These are phyloP conservation scores for Hemithea aestivaria DNA, from an alignment of 2,888 invertebrate genomes.

Conservation along the genomic window DNA sequence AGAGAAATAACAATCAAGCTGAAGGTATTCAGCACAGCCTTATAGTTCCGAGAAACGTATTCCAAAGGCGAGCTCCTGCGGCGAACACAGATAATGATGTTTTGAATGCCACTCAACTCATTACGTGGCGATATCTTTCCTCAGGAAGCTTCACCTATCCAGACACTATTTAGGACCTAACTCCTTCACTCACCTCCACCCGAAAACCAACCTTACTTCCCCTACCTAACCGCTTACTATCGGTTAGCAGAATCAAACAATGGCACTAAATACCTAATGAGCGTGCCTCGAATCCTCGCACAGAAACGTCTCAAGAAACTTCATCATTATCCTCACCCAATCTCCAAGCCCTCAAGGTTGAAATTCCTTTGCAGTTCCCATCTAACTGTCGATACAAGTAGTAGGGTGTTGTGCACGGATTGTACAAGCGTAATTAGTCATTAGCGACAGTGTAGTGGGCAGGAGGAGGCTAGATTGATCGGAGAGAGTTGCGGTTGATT, in stretches of 20 bases:
- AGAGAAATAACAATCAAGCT: conserved; percentile 18
- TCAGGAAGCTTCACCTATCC: conserved; percentile 52
- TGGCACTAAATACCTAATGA: conserved; percentile 70
- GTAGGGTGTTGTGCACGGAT: conserved; percentile 53
- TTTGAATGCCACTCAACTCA: conserved; percentile 73
- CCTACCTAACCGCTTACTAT: conserved; percentile 19
- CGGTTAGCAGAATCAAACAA: conserved; percentile 33
- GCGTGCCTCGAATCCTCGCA: conserved; percentile 45
- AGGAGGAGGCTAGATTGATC: conserved; percentile 67
- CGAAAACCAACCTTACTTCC: conserved; percentile 27
- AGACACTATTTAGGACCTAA: conserved; percentile 45
- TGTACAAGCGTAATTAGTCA: conserved; percentile 74
- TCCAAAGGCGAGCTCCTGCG: conserved; percentile 39
- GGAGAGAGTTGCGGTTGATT: conserved; percentile 50
- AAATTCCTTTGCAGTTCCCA: conserved; percentile 28
- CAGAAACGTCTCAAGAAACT: conserved; percentile 49
- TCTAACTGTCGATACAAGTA: conserved; percentile 39
- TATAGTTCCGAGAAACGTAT: conserved; percentile 13
- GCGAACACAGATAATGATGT: conserved; percentile 65
- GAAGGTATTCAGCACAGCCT: conserved; percentile 4
- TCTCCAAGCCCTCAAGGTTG: conserved; percentile 30
- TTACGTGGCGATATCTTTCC: conserved; percentile 70
- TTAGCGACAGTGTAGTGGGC: conserved; percentile 67
- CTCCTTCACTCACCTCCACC: conserved; percentile 18
- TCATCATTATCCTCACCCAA: conserved; percentile 9